These are phyloP conservation scores for Lepus townsendii DNA, from an alignment of 2,797 vertebrate genomes.

Conservation along the genomic window DNA sequence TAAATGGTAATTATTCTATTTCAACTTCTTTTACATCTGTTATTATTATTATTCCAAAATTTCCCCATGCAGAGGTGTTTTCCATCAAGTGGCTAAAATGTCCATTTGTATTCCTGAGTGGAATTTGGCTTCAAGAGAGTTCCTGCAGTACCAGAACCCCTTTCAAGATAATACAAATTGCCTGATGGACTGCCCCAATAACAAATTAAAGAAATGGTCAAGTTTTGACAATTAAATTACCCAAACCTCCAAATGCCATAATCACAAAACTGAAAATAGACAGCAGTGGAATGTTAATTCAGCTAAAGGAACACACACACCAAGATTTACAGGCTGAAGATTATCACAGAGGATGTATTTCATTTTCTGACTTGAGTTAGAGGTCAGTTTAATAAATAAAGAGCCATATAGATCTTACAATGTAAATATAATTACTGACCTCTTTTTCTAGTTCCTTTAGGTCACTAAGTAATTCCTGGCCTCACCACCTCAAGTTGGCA, in stretches of 20 bases:
- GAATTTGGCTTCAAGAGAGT: constrained; percentile 21
- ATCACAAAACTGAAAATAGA: constrained; percentile 65
- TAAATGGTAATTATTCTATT: background rate
- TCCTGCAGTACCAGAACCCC: background rate
- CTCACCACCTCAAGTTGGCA: constrained; percentile 50
- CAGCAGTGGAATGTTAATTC: constrained; percentile 52
- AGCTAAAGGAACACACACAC: background rate
- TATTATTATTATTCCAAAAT: background rate
- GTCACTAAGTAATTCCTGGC: constrained; percentile 64
- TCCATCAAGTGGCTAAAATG: background rate
- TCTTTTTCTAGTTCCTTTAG: constrained; percentile 55
- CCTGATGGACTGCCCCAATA: constrained; percentile 57
- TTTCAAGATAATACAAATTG: constrained; percentile 64
- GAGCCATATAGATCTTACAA: constrained; percentile 52
- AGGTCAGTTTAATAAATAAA: constrained; percentile 75
- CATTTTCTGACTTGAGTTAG: constrained; percentile 66
- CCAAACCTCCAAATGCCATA: constrained; percentile 39
- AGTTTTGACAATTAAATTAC: constrained; percentile 76
- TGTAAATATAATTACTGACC: constrained; percentile 68
- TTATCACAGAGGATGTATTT: constrained; percentile 50
- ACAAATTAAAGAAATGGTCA: constrained; percentile 76
- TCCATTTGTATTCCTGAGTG: constrained; percentile 15
- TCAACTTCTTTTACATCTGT: background rate
- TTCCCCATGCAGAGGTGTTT: background rate
- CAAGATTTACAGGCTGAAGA: constrained; percentile 56